Base-by-base conservation (phyloP, 2,113 vertebrate genomes). In the Cheirogaleus medius region DNA sequence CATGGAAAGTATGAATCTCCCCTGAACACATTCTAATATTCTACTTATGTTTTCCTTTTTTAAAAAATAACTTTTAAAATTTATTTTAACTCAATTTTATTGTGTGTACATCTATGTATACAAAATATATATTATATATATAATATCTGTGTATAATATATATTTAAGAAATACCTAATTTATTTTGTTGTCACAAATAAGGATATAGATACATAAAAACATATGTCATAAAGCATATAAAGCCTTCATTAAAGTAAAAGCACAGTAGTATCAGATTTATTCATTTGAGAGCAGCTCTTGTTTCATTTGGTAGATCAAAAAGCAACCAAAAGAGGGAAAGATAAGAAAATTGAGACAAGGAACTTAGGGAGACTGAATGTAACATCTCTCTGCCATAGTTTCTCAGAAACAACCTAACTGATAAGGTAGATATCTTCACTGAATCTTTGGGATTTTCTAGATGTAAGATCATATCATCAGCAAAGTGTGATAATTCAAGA, bases 241-340 rank as follows among this genome's bases (percentile, higher is more conserved):
- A 82, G 21, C 60, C 1, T 10, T 52, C 39, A 60, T 52, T 87
- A 34, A 87, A 47, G 39, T n/a, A 63, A 64, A 88, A 64, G 1
- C 0, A 0, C 12, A 42, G 27, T 34, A 44, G 1, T 60, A 23
- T 52, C 29, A 37, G 21, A 68, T 15, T 2, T 1, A 44, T 42
- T 80, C 7, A 29, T 42, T 81, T 76, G 10, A 80, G 4, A 29
- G 20, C 8, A 92, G 5, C 2, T 77, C 12, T 37, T 63, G 58
- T 68, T 63, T 60, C 7, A 25, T 4, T 37, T 8, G 17, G 6
- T 80, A 47, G 32, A 1, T 74, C 7, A 69, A 34, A 32, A 85
- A 81, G 18, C 18, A 42, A 27, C 13, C 2, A 23, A 27, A 34
- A 25, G 5, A 78, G 5, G 12, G 2, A 52, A 60, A 52, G 12